Evolutionary conservation across 2,888 invertebrate genomes (phyloP).

Genomic region (Eupithecia tripunctaria): DNA sequence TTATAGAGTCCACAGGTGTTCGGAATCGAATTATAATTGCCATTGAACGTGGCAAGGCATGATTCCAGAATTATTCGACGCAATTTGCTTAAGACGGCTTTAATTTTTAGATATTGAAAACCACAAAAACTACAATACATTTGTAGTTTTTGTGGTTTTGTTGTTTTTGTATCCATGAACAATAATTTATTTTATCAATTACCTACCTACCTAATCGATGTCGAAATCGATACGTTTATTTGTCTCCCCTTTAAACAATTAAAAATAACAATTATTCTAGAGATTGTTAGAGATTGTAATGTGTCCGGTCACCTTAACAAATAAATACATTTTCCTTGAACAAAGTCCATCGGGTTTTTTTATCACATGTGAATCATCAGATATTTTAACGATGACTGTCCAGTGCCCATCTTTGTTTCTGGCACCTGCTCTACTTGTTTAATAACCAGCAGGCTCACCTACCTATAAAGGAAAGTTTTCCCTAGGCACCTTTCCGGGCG

Average conservation of each 20-base stretch:
- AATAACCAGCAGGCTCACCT: background rate
- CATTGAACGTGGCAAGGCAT: too few species aligned
- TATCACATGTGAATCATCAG: background rate
- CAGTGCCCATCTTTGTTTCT: background rate
- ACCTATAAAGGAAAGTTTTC: conserved; percentile 6
- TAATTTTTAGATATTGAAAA: too few species aligned
- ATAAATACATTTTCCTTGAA: background rate
- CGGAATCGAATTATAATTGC: too few species aligned
- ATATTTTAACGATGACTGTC: background rate
- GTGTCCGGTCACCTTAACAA: background rate
- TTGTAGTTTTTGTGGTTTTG: too few species aligned
- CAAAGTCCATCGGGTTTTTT: background rate
- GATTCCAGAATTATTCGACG: too few species aligned
- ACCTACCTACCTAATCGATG: background rate
- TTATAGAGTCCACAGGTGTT: too few species aligned
- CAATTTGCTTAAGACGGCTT: too few species aligned
- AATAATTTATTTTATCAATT: too few species aligned
- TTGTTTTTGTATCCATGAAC: too few species aligned
- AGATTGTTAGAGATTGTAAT: background rate
- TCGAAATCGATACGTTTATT: background rate
- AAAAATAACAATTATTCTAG: background rate
- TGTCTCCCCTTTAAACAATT: background rate
- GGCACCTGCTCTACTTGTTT: background rate
- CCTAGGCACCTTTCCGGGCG: background rate
- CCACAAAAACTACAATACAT: too few species aligned